Base-by-base conservation (phyloP, 2,113 vertebrate species). In the Scophthalmus maximus region DNA sequence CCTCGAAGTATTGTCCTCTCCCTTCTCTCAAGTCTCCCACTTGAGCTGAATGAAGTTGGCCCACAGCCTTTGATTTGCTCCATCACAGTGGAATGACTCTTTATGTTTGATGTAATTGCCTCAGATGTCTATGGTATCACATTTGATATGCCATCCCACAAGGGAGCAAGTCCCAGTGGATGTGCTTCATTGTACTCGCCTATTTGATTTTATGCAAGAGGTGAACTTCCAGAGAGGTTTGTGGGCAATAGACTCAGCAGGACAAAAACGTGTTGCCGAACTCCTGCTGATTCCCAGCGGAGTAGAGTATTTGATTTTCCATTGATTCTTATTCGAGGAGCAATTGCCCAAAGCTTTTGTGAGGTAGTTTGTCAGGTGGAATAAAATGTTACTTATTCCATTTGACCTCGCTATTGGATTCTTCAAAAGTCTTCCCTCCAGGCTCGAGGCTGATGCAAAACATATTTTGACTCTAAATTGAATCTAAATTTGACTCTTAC, bases 21-120 rank as follows among this genome's bases (percentile, higher is more conserved):
- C 26, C 56, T 49, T 25, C 27, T 34, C 29, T 55, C 29, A 73
- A 81, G 56, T 73, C 59, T 78, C 57, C 42, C 36, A 34, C 60
- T 79, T 74, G 32, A 75, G 59, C 36, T 79, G 68, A 81, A 66
- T 63, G 46, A 65, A 70, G 73, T 49, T 46, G 50, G 56, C 68
- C 32, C 32, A 2, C 17, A 30, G 68, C 65, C 79, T 88, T 82
- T 87, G 73, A 87, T 87, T 90, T 76, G 30, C 63, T 72, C 34
- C 34, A 53, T 83, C 61, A 46, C 55, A 14, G 29, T 34, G 51
- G 50, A 84, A 77, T 44, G 30, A 74, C 60, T 86, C 73, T 30
- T 60, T n/a, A 18, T 78, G 68, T 83, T 83, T 78, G 65, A 86
- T 83, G 75, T 78, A 76, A 86, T 74, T 76, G 80, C 78, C 76